Percentiles rank a stretch among this genome's conserved stretches.
Evolutionary conservation across 2,113 vertebrate genomes (phyloP).

Genomic region (Sialia sialis): DNA sequence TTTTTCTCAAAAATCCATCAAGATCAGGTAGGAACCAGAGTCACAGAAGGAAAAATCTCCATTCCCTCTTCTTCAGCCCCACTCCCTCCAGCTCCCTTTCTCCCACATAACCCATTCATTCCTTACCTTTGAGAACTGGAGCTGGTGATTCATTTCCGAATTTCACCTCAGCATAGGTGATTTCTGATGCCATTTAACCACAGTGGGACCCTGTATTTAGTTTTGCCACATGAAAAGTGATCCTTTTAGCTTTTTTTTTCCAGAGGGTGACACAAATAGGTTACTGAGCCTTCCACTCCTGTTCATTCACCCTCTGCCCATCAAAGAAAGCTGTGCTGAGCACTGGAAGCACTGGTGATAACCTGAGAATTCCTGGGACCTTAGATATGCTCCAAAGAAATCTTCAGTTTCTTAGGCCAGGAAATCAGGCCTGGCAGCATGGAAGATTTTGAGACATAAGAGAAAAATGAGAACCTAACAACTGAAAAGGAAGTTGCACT

Average conservation of each 20-base stretch:
- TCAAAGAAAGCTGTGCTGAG: not conserved
- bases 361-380: not conserved
- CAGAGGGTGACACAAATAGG: not conserved
- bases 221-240: not conserved
- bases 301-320: not conserved
- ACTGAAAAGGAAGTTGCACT: slow-evolving; percentile 10
- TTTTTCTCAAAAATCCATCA: not conserved
- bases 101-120: not conserved
- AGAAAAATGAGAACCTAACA: slow-evolving; percentile 8
- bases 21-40: not conserved
- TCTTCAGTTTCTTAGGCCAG: not conserved
- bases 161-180: slow-evolving; percentile 54
- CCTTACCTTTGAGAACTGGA: slow-evolving; percentile 45
- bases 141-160: not conserved
- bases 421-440: not conserved
- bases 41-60: not conserved
- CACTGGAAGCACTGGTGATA: not conserved
- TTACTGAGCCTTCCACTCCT: not conserved
- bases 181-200: slow-evolving; percentile 51
- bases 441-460: not conserved
- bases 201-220: not conserved
- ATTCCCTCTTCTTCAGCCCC: not conserved
- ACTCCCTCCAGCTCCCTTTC: not conserved
- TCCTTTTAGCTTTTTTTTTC: not conserved
- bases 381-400: not conserved